Base-by-base conservation (phyloP, 2,888 invertebrate species). In the Eupithecia exiguata region DNA sequence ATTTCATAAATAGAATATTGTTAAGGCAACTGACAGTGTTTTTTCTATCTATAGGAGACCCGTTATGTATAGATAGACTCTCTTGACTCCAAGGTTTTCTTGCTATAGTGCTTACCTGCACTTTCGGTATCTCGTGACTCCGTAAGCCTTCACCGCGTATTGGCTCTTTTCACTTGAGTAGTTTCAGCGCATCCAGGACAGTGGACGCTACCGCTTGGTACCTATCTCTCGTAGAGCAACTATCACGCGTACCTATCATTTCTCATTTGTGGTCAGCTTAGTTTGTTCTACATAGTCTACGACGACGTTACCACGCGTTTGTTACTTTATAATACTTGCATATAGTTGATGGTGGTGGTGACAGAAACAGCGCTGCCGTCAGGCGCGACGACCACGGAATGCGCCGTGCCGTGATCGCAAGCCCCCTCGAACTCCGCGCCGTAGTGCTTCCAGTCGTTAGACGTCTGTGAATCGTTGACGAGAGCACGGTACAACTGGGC, bases 331-430 rank as follows among this genome's bases (percentile, higher is more conserved):
- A 21, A 40, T 68, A 75, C 77, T 77, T 92, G 98, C 98, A 97
- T 96, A 78, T 95, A 95, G 88, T 99, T 99, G 18, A 99, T 96
- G 18, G 98, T 98, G 84, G 97, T 97, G 0, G 99, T 99, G 18
- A 97, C 96, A 0, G 98, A 96, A 16, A 99, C 97, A 5, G 98
- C 99, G 90, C 98, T 98, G 21, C 99, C 99, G 86, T 98, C 96
- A 0, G 96, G 96, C 6, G 97, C 97, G 49, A 99, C 82, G 7
- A 99, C 96, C 0, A 97, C 96, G 25, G 98, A 95, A 84, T 99
- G 98, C 0, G 98, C 97, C 0, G 99, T 99, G 72, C 99, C 99
- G 85, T 97, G 97, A 88, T 97, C 97, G 70, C 97, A 96, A 0
- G 92, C 89, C 74, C 95, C 93, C 35, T 93, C 92, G 81, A 95